Conservation (phyloP, 1,140 invertebrate genomes). For the Pseudomyrmex dendroicus region DNA sequence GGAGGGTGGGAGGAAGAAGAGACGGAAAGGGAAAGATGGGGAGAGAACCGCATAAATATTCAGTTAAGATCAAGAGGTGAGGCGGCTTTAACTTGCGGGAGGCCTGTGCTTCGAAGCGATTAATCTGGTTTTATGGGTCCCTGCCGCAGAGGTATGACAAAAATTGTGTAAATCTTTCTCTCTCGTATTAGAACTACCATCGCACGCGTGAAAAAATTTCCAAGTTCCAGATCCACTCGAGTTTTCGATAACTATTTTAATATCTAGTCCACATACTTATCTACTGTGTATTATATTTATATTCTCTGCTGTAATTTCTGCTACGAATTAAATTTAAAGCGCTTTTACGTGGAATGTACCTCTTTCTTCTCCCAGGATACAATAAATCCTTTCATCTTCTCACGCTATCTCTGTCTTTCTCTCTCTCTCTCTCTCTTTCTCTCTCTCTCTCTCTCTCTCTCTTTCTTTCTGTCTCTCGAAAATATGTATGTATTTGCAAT, state of each 20-base stretch:
- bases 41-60: constrained; percentile 62
- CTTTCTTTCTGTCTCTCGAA: constrained; percentile 4
- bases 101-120: constrained; percentile 56
- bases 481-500: not conserved
- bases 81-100: constrained; percentile 62
- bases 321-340: no score
- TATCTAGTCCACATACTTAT: no score
- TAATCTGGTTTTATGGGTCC: constrained; percentile 71
- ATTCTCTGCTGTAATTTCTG: no score
- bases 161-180: constrained; percentile 64
- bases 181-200: constrained; percentile 18
- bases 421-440: no score
- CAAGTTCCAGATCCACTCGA: not conserved
- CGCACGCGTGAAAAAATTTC: not conserved
- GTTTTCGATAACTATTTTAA: no score
- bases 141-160: constrained; percentile 56
- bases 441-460: not conserved
- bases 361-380: constrained; percentile 17
- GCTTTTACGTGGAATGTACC: constrained; percentile 4
- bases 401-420: no score
- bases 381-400: constrained; percentile 43
- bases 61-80: constrained; percentile 22
- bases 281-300: no score
- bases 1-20: no score
- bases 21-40: not conserved